Base-by-base conservation (phyloP, 2,888 invertebrate species). In the Crioceris asparagi region DNA sequence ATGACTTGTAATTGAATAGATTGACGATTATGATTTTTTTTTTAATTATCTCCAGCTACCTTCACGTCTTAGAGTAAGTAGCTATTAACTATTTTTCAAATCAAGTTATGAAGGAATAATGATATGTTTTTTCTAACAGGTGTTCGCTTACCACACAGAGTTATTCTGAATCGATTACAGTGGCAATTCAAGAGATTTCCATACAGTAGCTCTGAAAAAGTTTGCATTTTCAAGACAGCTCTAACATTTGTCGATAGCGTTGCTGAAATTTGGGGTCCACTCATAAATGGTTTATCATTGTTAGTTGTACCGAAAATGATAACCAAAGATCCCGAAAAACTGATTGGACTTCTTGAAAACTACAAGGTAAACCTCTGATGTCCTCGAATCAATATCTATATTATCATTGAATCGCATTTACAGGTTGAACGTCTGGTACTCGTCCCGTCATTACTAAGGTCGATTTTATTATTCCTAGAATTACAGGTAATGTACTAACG, bases 181-280 rank as follows among this genome's bases (percentile, higher is more conserved):
- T 92, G 92, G 87, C 92, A 92, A 60, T 91, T 90, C 76, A 70
- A 75, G 11, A 72, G 72, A 0, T 82, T 91, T 56, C 88, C 91
- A 0, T 91, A 77, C 61, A 64, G 70, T 0, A 53, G 66, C 0
- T 69, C 72, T 0, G 85, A 87, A 54, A 69, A 70, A 6, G 71
- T 72, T 3, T 83, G 87, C 51, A 79, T 87, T 1, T 91, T 91
- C 67, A 92, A 92, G 65, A 92, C 92, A 0, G 85, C 91, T 0
- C 65, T 91, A 12, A 91, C 91, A 0, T 93, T 92, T 57, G 90
- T 92, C 3, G 92, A 92, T 60, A 85, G 90, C 0, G 79, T 88
- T 6, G 75, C 82, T 2, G 92, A 92, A 68, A 77, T 92, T 37
- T 90, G 90, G 83, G 84, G 84, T 0, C 83, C 90, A 0, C 59